Evolutionary conservation across 1,140 invertebrate species (phyloP).

Genomic region (Pseudomyrmex concolor): DNA sequence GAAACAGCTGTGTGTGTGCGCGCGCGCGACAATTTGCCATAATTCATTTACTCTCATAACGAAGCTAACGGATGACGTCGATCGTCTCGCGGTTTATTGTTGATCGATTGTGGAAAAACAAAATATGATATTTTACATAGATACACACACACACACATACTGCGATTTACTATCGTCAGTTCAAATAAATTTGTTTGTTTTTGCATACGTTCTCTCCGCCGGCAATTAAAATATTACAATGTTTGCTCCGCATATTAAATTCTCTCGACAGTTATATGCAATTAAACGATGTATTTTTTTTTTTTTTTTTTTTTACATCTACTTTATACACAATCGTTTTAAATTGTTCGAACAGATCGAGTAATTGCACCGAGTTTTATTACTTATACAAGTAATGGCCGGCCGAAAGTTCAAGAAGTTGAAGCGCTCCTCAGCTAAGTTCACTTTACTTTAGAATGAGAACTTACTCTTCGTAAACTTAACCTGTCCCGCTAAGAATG

Average conservation of each 20-base stretch:
- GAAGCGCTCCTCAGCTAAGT: neutral
- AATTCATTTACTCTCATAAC: conserved; percentile 28
- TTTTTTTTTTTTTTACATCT: neutral
- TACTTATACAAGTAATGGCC: neutral
- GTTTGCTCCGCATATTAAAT: conserved; percentile 1
- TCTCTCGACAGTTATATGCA: neutral
- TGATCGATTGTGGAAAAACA: neutral
- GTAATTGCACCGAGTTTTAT: neutral
- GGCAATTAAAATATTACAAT: conserved; percentile 24
- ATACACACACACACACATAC: neutral
- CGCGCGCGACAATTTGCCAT: conserved; percentile 4
- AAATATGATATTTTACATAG: conserved; percentile 30
- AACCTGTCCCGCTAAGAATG: neutral
- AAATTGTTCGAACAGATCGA: neutral
- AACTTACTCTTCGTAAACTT: conserved; percentile 13
- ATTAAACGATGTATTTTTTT: neutral
- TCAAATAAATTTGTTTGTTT: neutral
- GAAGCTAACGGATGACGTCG: neutral
- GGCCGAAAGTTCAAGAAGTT: neutral
- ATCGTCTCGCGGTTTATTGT: conserved; percentile 20
- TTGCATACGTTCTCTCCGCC: no score
- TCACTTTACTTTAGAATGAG: neutral
- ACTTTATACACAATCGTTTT: neutral
- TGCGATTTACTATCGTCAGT: neutral
- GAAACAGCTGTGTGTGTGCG: neutral